Base-by-base conservation (phyloP, 2,797 vertebrate genomes). In the Alca torda region DNA sequence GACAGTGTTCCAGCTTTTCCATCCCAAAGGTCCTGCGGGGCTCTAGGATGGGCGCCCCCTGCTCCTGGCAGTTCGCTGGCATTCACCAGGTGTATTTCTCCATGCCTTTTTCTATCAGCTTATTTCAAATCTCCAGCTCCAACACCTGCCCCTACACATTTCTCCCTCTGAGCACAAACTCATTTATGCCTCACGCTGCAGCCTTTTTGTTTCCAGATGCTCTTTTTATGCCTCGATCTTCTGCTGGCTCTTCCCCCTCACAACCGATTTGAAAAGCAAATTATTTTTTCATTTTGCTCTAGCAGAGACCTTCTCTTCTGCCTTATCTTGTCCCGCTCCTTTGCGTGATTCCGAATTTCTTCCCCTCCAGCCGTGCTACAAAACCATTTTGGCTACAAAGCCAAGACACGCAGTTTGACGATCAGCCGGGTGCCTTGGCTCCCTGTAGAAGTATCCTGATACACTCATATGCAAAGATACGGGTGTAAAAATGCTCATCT, bases 401-500 rank as follows among this genome's bases (percentile, higher is more conserved):
- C 56, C 20, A 45, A 76, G 67, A 21, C 39, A 56, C 30, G 5
- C 9, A 28, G 37, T 57, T 24, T 65, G 83, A 65, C 80, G 60
- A 54, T 28, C 60, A 70, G 18, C 37, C 46, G 39, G 9, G 15
- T 73, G 37, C 31, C 70, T 51, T 33, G 75, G 35, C 16, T 48
- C 67, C 33, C 67, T 33, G 30, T 30, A 35, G 13, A 39, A 70
- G 23, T 4, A 3, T 9, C 23, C 35, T 23, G 48, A 26, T 14
- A 50, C 1, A 24, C 8, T 18, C n/a, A 2, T 2, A 11, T 26
- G 53, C n/a, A 78, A 68, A 84, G 57, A 3, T 25, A 26, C 0
- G 15, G 39, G 63, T n/a, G 35, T 16, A 31, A 72, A 78, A 77
- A 48, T 45, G 43, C 43, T n/a, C 9, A 7, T 33, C 63, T 45